A percentile compares a stretch with the other conserved stretches of the same genome.
These are phyloP conservation scores for Polydrusus pterygomalis DNA, from an alignment of 2,888 invertebrate genomes.

Conservation along the genomic window DNA sequence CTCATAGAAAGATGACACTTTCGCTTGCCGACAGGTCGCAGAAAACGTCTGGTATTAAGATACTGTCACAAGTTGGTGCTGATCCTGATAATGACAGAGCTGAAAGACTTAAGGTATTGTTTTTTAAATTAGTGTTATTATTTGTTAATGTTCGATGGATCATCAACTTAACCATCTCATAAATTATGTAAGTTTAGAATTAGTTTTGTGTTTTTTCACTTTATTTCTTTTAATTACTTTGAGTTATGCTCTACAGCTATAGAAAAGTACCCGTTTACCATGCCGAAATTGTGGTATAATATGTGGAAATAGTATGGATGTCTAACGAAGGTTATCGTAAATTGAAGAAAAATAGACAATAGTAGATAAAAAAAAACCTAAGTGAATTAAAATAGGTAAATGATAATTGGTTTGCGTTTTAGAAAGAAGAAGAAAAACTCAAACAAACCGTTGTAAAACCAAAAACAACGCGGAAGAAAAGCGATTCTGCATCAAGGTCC, in stretches of 20 bases:
- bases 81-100: conserved; percentile 96
- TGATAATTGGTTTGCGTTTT: conserved; percentile 40
- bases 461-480: conserved; percentile 67
- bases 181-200: no score
- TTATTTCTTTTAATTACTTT: no score
- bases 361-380: no score
- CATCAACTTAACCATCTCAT: no score
- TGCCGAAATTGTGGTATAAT: no score
- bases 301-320: no score
- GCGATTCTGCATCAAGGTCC: conserved; percentile 66
- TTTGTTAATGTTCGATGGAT: background rate
- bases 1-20: conserved; percentile 98
- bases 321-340: no score
- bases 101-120: conserved; percentile 88
- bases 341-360: no score
- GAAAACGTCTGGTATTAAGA: conserved; percentile 96
- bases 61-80: conserved; percentile 92
- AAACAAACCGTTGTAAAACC: conserved; percentile 85
- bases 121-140: background rate
- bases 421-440: conserved; percentile 98
- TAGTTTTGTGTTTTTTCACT: no score
- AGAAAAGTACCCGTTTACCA: no score
- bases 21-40: conserved; percentile 96
- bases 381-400: no score
- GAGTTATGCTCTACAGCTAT: no score